Evolutionary conservation across 2,797 vertebrate genomes (phyloP).

Genomic region (Sarcoramphus papa): DNA sequence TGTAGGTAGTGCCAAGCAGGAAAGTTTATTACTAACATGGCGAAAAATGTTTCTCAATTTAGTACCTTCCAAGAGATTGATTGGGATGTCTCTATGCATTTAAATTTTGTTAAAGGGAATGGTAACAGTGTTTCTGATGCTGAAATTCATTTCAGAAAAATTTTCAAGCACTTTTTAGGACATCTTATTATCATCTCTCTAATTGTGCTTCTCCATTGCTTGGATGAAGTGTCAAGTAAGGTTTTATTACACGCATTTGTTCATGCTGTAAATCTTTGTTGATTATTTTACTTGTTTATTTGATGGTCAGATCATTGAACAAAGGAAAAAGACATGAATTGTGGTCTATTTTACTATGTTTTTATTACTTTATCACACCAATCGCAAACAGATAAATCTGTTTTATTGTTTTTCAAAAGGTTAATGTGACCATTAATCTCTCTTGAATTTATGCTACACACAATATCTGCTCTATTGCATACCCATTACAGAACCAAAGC

Average conservation of each 20-base stretch:
- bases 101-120: neutral
- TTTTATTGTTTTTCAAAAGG: conserved; percentile 1
- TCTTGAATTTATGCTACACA: neutral
- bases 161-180: conserved; percentile 38
- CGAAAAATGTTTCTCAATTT: neutral
- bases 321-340: neutral
- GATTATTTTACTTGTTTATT: conserved; percentile 45
- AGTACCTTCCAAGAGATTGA: neutral
- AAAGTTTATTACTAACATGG: neutral
- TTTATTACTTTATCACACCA: neutral
- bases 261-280: conserved; percentile 17
- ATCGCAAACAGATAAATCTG: neutral
- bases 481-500: neutral
- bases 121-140: neutral
- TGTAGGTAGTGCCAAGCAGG: neutral
- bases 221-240: conserved; percentile 22
- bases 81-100: neutral
- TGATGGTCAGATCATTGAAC: neutral
- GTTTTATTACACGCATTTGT: neutral
- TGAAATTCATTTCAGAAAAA: conserved; percentile 19
- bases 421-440: conserved; percentile 28
- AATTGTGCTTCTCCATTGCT: neutral
- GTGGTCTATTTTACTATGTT: neutral
- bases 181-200: neutral
- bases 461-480: neutral